Conservation (phyloP, 2,888 invertebrate genomes). For the Philopedon plagiatum region DNA sequence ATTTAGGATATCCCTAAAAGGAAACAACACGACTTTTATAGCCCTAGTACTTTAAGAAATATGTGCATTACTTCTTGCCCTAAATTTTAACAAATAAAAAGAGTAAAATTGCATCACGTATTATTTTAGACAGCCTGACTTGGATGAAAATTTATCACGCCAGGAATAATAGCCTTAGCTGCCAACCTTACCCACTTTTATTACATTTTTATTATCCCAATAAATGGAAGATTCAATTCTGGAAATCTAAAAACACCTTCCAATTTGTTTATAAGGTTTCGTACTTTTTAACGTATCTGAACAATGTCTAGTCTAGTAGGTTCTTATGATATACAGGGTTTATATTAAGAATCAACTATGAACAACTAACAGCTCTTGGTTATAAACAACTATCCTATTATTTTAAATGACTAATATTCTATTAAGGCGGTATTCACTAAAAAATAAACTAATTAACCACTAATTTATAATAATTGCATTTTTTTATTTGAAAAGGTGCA, state of each 20-base stretch:
- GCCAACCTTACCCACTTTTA: background rate
- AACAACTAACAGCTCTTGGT: too few relatives aligned
- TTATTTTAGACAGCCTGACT: slow-evolving; percentile 1
- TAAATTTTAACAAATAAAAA: background rate
- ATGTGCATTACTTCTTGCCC: background rate
- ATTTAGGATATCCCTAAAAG: background rate
- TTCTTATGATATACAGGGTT: too few relatives aligned
- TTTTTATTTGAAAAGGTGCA: too few relatives aligned
- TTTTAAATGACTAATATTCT: too few relatives aligned
- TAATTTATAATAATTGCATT: too few relatives aligned
- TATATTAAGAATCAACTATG: too few relatives aligned
- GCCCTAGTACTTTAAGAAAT: background rate
- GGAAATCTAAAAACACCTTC: background rate
- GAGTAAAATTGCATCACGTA: slow-evolving; percentile 7
- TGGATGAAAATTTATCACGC: background rate
- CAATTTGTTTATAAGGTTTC: background rate
- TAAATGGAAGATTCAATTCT: background rate
- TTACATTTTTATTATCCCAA: slow-evolving; percentile 10
- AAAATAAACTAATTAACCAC: too few relatives aligned
- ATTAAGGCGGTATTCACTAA: too few relatives aligned
- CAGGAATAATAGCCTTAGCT: background rate
- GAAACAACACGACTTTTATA: background rate
- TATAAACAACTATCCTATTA: too few relatives aligned
- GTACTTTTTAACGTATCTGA: background rate
- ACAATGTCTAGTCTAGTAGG: too few relatives aligned